These are phyloP conservation scores for Tapirus indicus DNA, from an alignment of 2,797 vertebrate genomes.

Conservation along the genomic window DNA sequence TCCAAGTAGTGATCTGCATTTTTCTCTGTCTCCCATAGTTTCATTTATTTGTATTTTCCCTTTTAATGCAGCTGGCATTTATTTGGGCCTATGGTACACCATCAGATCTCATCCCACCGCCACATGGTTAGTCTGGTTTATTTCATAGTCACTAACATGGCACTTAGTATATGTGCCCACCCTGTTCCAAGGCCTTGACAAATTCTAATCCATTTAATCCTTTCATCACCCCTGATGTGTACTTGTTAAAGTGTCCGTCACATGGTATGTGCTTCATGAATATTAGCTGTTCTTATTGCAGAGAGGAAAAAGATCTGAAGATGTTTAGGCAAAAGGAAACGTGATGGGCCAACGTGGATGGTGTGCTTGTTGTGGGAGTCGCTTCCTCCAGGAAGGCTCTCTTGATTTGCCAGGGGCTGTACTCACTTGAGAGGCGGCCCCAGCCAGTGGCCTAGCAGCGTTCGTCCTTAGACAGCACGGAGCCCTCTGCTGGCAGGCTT, in stretches of 20 bases:
- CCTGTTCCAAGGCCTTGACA: not conserved
- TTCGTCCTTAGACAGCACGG: constrained; percentile 84
- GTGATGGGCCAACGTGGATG: not conserved
- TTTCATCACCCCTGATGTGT: rapidly evolving
- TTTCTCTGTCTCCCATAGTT: not conserved
- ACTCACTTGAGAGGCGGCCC: constrained; percentile 92
- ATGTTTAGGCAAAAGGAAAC: not conserved
- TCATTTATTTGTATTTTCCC: not conserved
- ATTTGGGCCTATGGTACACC: not conserved
- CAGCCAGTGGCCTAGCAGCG: constrained; percentile 94
- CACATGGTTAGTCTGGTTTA: not conserved
- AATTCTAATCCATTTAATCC: not conserved
- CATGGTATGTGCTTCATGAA: not conserved
- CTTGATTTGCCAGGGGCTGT: not conserved
- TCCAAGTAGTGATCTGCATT: not conserved
- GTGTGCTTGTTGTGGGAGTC: rapidly evolving
- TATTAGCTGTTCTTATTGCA: not conserved
- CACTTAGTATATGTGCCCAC: not conserved
- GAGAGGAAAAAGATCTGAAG: not conserved
- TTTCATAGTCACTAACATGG: not conserved
- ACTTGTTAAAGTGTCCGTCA: not conserved
- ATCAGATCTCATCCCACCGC: too few relatives aligned
- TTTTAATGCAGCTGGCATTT: not conserved
- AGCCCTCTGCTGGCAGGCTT: constrained; percentile 89
- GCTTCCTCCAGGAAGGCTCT: constrained; percentile 11